A percentile compares a stretch with the other conserved stretches of the same genome.
These are phyloP conservation scores for Andrena bucephala DNA, from an alignment of 2,888 invertebrate genomes.

Conservation along the genomic window DNA sequence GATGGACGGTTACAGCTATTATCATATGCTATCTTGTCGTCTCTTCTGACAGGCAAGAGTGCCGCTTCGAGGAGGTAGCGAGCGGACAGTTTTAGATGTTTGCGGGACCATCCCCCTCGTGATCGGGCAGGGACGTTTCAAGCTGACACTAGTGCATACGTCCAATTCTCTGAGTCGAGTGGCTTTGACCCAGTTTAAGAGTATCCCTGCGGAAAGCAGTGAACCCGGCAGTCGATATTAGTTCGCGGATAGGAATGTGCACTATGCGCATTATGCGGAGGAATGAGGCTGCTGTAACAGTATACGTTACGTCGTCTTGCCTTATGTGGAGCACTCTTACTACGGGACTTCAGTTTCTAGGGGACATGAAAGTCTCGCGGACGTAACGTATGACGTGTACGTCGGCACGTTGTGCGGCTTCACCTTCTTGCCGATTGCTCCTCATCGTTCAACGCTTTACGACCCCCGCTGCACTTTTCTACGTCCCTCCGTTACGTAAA, in stretches of 20 bases:
- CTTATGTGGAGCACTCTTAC: constrained; percentile 67
- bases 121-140: not conserved
- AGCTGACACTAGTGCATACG: not conserved
- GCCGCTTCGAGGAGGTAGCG: too few species aligned
- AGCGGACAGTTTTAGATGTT: not conserved
- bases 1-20: too few species aligned
- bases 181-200: constrained; percentile 57
- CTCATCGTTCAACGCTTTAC: constrained; percentile 11
- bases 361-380: constrained; percentile 38
- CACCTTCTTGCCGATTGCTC: constrained; percentile 10
- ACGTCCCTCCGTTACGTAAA: not conserved
- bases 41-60: too few species aligned
- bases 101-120: not conserved
- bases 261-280: constrained; percentile 57
- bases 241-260: constrained; percentile 59
- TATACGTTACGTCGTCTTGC: constrained; percentile 62
- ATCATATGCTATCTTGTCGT: too few species aligned
- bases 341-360: constrained; percentile 59
- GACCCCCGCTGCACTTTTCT: not conserved
- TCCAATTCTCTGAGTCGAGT: constrained; percentile 26
- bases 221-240: constrained; percentile 64
- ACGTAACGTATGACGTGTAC: constrained; percentile 43
- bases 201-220: constrained; percentile 39
- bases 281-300: constrained; percentile 60
- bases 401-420: constrained; percentile 2